Percentiles rank a stretch among this genome's conserved stretches.
These are phyloP conservation scores for Timema cristinae DNA, from an alignment of 2,888 invertebrate genomes.

Conservation along the genomic window DNA sequence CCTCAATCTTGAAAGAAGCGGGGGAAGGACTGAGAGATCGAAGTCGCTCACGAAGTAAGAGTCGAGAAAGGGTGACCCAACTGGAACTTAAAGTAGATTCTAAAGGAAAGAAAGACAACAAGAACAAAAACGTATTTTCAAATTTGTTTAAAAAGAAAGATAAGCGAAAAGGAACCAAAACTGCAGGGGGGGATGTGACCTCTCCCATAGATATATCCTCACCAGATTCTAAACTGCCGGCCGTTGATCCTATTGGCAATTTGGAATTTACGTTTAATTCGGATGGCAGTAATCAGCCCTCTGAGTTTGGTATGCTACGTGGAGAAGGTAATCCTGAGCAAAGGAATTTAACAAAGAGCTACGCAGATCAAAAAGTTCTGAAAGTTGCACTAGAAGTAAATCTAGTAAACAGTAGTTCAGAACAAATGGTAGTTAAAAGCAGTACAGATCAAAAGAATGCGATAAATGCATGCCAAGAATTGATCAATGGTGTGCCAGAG, in stretches of 20 bases:
- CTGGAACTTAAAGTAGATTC: constrained; percentile 28
- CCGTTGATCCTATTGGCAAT: constrained; percentile 47
- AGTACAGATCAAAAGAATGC: constrained; percentile 1
- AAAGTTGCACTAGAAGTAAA: too few species aligned
- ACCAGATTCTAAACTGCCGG: constrained; percentile 33
- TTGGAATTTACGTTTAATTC: constrained; percentile 47
- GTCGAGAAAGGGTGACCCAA: constrained; percentile 52
- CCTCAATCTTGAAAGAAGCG: constrained; percentile 43
- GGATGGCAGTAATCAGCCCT: constrained; percentile 39
- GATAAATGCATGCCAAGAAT: not conserved
- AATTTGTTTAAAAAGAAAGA: constrained; percentile 39
- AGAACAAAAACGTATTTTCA: constrained; percentile 45
- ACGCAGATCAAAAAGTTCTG: too few species aligned
- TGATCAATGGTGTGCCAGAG: constrained; percentile 16
- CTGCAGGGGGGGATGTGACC: constrained; percentile 7
- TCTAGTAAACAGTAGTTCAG: too few species aligned
- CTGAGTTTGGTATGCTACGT: constrained; percentile 10
- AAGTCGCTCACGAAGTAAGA: constrained; percentile 61
- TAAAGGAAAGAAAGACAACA: constrained; percentile 40
- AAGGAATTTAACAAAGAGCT: constrained; percentile 10
- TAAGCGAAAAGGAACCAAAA: constrained; percentile 31
- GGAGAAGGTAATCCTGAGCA: constrained; percentile 23
- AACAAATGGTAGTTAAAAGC: too few species aligned
- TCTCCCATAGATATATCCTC: constrained; percentile 25
- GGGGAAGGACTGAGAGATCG: constrained; percentile 42